Evolutionary conservation across 37 sponge, comb jelly and placozoan species (phyloP).

Genomic region (Dysidea cf. avara): DNA sequence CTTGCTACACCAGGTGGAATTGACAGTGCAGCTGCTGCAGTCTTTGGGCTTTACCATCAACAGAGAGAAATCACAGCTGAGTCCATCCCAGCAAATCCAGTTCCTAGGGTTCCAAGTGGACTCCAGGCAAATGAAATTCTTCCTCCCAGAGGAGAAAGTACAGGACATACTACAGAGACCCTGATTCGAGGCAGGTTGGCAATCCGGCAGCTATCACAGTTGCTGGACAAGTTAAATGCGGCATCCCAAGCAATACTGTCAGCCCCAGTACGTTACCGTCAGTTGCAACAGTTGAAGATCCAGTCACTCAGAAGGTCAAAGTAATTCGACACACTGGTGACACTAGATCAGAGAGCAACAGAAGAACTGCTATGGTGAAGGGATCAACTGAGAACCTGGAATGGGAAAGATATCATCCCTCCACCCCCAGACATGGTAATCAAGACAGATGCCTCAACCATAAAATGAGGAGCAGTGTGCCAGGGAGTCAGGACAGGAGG

Average conservation of each 20-base stretch:
- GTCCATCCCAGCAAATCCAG: slow-evolving; percentile 31
- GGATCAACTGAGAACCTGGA: background rate
- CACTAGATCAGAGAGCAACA: background rate
- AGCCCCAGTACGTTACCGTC: slow-evolving; percentile 16
- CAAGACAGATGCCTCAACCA: slow-evolving; percentile 32
- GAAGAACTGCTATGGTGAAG: slow-evolving; percentile 8
- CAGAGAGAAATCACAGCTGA: no score
- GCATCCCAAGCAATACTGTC: slow-evolving; percentile 19
- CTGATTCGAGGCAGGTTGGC: background rate
- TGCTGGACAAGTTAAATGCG: slow-evolving; percentile 26
- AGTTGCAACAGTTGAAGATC: background rate
- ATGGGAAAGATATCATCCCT: background rate
- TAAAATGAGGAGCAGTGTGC: slow-evolving; percentile 38
- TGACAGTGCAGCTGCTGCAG: no score
- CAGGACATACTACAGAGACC: no score
- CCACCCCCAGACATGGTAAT: background rate
- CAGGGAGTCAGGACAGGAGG: slow-evolving; percentile 10
- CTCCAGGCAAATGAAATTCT: slow-evolving; percentile 28
- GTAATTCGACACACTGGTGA: background rate
- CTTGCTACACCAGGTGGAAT: no score
- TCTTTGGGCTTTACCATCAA: no score
- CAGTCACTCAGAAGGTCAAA: background rate
- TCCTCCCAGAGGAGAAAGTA: slow-evolving; percentile 35
- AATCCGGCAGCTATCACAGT: slow-evolving; percentile 1
- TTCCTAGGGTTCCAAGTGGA: no score